Evolutionary conservation across 2,113 vertebrate genomes (phyloP), one percentile per base, ranked within the genome.

Genomic region (Chlorocebus sabaeus): DNA sequence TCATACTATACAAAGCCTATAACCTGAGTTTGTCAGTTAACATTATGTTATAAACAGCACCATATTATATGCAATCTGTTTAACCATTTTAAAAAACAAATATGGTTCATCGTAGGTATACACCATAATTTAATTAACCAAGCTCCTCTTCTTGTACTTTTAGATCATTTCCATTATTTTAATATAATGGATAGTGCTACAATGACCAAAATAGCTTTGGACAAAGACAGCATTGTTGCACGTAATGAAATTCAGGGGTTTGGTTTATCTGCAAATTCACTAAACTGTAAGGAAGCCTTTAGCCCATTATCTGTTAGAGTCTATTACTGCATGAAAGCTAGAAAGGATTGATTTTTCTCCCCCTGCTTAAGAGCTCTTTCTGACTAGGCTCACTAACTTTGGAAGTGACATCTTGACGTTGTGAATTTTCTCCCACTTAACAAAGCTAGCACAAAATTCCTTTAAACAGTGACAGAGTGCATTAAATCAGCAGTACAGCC

Each of bases 401-500:
- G 81, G 30, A 83, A 91, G 0, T 73, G 82, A 97, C 32, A 97
- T 59, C 78, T 81, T 25, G 12, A 89, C 6, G 1, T 30, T 35
- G 93, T 90, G 75, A 95, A 64, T 96, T 97, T 94, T 95, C 70
- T 97, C 27, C 40, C 30, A 79, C 1, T 98, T 92, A 90, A 87
- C 97, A 67, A 72, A 81, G 50, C 70, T 43, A 75, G 76, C 59
- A 90, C 17, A 23, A 16, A 94, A 14, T 76, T 91, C 48, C 87
- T 95, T 96, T 88, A 85, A 96, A 96, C 17, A 59, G 20, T 80
- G 90, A 75, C 95, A 68, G 83, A 93, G 50, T 75, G 25, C n/a
- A 59, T 68, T 93, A 55, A 17, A 70, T 95, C 81, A 45, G 96
- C 72, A 96, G 50, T 64, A 92, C 8, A 64, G 70, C 61, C 11